Percentiles rank a stretch among this genome's conserved stretches.
These are phyloP conservation scores for Sternotherus odoratus DNA, from an alignment of 2,797 vertebrate genomes.

Conservation along the genomic window DNA sequence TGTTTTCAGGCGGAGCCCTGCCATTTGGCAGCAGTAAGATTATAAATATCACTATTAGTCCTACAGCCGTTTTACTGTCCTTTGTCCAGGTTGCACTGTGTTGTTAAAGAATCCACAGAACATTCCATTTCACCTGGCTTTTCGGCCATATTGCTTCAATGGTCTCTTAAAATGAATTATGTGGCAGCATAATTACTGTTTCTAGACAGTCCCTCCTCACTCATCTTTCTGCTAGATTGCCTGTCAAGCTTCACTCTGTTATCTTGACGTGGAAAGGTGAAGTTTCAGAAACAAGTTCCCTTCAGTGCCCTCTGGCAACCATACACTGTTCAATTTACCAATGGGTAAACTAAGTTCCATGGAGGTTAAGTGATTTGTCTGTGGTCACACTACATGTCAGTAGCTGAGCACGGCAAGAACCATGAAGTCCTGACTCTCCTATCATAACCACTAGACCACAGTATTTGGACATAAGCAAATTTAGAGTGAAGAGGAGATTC, in stretches of 20 bases:
- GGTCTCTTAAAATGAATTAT: not conserved
- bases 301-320: constrained; percentile 52
- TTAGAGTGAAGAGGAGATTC: not conserved
- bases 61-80: not conserved
- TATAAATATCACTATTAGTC: not conserved
- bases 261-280: constrained; percentile 46
- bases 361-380: constrained; percentile 19
- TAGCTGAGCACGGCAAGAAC: constrained; percentile 2
- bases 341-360: constrained; percentile 31
- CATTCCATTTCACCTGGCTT: not conserved
- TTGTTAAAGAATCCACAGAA: not conserved
- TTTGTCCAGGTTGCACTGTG: not conserved
- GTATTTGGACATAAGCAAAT: not conserved
- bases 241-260: constrained; percentile 27
- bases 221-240: constrained; percentile 46
- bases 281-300: constrained; percentile 12
- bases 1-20: not conserved
- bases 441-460: not conserved
- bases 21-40: not conserved
- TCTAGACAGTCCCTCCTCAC: constrained; percentile 18
- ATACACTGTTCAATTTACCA: not conserved
- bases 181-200: not conserved
- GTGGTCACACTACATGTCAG: not conserved
- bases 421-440: not conserved
- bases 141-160: accelerated